Conservation (phyloP, 2,113 vertebrate species). For the Serinus canaria region DNA sequence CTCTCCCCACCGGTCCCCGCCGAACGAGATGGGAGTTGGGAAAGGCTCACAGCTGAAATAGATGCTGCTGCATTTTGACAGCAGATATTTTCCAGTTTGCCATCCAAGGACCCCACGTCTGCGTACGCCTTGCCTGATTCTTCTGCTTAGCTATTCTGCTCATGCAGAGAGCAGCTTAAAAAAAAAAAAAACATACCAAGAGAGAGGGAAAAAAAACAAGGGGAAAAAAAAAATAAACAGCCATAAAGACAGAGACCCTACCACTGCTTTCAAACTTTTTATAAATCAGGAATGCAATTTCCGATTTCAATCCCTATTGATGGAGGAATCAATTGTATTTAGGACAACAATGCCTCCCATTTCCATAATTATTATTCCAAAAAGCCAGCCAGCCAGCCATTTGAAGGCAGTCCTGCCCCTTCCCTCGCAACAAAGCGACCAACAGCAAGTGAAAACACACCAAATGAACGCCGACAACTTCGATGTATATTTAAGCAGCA, state of each 20-base stretch:
- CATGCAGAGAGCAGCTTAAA: slow-evolving; percentile 50
- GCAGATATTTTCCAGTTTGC: slow-evolving; percentile 59
- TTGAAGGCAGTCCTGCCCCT: slow-evolving; percentile 46
- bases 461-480: slow-evolving; percentile 7
- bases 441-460: slow-evolving; percentile 43
- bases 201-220: not conserved
- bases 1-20: not conserved
- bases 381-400: slow-evolving; percentile 58
- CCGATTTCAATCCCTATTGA: slow-evolving; percentile 62
- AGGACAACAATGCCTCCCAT: slow-evolving; percentile 34
- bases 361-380: slow-evolving; percentile 58
- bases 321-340: slow-evolving; percentile 60
- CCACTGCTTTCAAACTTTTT: slow-evolving; percentile 8
- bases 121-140: not conserved
- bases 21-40: slow-evolving; percentile 20
- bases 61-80: slow-evolving; percentile 39
- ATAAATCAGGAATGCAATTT: slow-evolving; percentile 57
- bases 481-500: not conserved
- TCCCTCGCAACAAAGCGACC: slow-evolving; percentile 28
- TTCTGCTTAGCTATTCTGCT: slow-evolving; percentile 61
- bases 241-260: not conserved
- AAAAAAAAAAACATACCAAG: not conserved
- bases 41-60: slow-evolving; percentile 44
- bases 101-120: slow-evolving; percentile 48
- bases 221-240: not conserved